Percentiles rank a stretch among this genome's conserved stretches.
Conservation (phyloP, 2,888 invertebrate genomes). For the Apamea epomidion region DNA sequence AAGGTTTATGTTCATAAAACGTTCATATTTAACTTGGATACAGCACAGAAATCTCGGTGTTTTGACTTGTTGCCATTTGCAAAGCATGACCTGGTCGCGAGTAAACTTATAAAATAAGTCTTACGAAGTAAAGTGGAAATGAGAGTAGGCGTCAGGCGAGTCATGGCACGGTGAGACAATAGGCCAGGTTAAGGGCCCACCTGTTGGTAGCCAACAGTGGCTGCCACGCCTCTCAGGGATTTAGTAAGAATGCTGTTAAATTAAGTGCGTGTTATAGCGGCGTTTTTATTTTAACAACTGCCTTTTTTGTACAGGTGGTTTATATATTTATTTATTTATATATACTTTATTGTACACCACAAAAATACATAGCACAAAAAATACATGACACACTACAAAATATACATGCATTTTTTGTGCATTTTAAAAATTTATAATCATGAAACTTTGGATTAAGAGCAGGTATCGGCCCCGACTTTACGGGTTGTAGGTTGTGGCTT, state of each 20-base stretch:
- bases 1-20: background rate
- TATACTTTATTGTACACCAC: too few species aligned
- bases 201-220: slow-evolving; percentile 33
- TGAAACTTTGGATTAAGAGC: background rate
- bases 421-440: too few species aligned
- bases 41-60: background rate
- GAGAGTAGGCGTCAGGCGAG: slow-evolving; percentile 10
- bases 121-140: slow-evolving; percentile 3
- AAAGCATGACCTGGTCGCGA: too few species aligned
- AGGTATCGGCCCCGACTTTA: background rate
- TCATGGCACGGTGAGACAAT: slow-evolving; percentile 23
- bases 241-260: slow-evolving; percentile 5
- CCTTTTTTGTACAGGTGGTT: background rate
- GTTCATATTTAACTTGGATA: background rate
- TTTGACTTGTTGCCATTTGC: too few species aligned
- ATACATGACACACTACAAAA: too few species aligned
- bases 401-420: too few species aligned
- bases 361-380: too few species aligned
- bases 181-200: slow-evolving; percentile 38
- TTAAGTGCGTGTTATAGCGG: background rate
- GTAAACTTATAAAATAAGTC: background rate
- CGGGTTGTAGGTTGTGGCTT: background rate
- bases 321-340: too few species aligned
- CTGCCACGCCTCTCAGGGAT: background rate
- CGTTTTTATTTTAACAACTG: background rate